phyloP scores from a whole-genome alignment of 2,888 invertebrate genomes.

The Drosophila stalkeri region DNA sequence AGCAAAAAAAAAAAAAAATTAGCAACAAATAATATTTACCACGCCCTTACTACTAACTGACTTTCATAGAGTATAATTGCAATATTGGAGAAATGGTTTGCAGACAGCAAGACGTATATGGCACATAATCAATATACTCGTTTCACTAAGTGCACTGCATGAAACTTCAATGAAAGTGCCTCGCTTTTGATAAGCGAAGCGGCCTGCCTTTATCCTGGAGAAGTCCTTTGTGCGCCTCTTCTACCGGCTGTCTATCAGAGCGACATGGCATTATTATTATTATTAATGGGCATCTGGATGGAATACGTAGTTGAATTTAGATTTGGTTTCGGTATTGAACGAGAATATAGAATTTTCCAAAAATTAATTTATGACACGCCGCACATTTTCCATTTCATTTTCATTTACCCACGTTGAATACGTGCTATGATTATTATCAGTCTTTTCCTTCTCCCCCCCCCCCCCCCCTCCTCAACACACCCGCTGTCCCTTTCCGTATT shows the following conservation, averaged over 20 bases:
- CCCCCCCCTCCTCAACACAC: slow-evolving; percentile 3
- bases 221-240: slow-evolving; percentile 47
- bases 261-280: slow-evolving; percentile 65
- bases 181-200: slow-evolving; percentile 32
- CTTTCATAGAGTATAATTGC: too few relatives aligned
- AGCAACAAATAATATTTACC: too few relatives aligned
- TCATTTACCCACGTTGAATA: slow-evolving; percentile 50
- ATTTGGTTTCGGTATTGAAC: slow-evolving; percentile 19
- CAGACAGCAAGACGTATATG: background rate
- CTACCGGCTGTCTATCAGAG: slow-evolving; percentile 34
- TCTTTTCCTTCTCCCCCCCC: slow-evolving; percentile 6
- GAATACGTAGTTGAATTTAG: slow-evolving; percentile 26
- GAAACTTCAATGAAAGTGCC: slow-evolving; percentile 51
- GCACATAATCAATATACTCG: background rate
- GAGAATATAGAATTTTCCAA: slow-evolving; percentile 50
- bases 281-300: slow-evolving; percentile 47
- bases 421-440: slow-evolving; percentile 65
- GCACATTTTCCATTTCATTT: slow-evolving; percentile 71
- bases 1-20: too few relatives aligned
- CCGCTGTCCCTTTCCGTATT: slow-evolving; percentile 19
- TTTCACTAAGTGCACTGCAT: fast-evolving
- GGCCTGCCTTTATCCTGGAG: slow-evolving; percentile 1
- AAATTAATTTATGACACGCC: slow-evolving; percentile 78
- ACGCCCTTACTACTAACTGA: too few relatives aligned
- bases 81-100: too few relatives aligned